phyloP scores from a whole-genome alignment of 2,113 vertebrate species.

The Corydoras sp. region DNA sequence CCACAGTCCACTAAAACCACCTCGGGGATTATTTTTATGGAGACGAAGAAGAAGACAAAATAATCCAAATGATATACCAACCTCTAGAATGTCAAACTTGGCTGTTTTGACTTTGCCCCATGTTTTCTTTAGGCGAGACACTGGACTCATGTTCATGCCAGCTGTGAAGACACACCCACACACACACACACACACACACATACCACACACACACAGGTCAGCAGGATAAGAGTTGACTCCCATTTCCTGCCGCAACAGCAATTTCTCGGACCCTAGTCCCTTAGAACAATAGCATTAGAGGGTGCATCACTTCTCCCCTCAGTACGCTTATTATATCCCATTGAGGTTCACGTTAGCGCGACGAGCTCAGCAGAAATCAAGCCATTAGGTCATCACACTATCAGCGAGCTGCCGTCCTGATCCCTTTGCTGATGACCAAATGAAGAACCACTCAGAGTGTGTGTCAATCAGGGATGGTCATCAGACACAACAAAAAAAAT shows the following conservation, averaged over 20 bases:
- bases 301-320: conserved; percentile 45
- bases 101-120: conserved; percentile 94
- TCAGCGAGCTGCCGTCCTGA: conserved; percentile 5
- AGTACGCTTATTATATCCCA: conserved; percentile 52
- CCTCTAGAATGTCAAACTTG: conserved; percentile 91
- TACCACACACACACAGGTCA: conserved; percentile 34
- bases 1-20: neutral
- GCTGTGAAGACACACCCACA: conserved; percentile 58
- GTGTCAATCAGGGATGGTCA: neutral
- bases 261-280: conserved; percentile 20
- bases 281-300: conserved; percentile 55
- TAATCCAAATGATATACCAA: conserved; percentile 46
- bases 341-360: conserved; percentile 12
- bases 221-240: conserved; percentile 37
- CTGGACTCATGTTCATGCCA: conserved; percentile 95
- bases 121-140: conserved; percentile 90
- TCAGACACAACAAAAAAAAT: no score
- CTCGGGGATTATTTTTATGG: no score
- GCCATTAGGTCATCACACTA: conserved; percentile 26
- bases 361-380: conserved; percentile 20
- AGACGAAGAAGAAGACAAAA: neutral
- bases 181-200: conserved; percentile 1
- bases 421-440: conserved; percentile 20
- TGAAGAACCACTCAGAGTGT: conserved; percentile 13
- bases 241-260: conserved; percentile 29